A percentile compares a stretch with the other conserved stretches of the same genome.
These are phyloP conservation scores for Melipona bicolor DNA, from an alignment of 2,888 invertebrate species.

Conservation along the genomic window DNA sequence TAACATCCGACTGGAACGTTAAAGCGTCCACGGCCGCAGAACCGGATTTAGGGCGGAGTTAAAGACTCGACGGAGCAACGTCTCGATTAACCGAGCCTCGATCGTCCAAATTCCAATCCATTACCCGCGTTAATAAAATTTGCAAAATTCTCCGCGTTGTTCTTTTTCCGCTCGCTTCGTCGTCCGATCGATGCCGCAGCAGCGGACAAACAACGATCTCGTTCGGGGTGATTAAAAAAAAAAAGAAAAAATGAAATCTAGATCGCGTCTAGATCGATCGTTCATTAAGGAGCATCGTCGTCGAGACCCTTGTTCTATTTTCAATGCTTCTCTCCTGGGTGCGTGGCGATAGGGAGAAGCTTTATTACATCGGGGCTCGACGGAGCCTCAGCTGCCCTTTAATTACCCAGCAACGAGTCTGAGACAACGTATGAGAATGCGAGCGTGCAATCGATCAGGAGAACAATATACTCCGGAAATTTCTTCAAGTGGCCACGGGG, in stretches of 20 bases:
- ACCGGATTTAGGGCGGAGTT: background rate
- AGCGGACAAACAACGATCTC: background rate
- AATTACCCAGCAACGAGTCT: constrained; percentile 22
- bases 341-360: background rate
- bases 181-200: background rate
- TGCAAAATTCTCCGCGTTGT: constrained; percentile 10
- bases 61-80: constrained; percentile 11
- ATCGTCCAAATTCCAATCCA: constrained; percentile 51
- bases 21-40: constrained; percentile 3
- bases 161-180: background rate
- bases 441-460: background rate
- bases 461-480: background rate
- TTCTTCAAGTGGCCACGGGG: background rate
- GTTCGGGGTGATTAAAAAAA: no score
- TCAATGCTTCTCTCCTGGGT: constrained; percentile 17
- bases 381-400: constrained; percentile 17
- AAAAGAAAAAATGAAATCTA: background rate
- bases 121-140: constrained; percentile 18
- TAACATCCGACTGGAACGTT: background rate
- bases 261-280: constrained; percentile 6
- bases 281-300: constrained; percentile 7
- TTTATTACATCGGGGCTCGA: constrained; percentile 22
- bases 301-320: constrained; percentile 40
- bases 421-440: background rate
- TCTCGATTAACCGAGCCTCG: constrained; percentile 47